Evolutionary conservation across 1,140 invertebrate genomes (phyloP), one percentile per base, ranked within the genome.

Genomic region (Bombus waltoni): DNA sequence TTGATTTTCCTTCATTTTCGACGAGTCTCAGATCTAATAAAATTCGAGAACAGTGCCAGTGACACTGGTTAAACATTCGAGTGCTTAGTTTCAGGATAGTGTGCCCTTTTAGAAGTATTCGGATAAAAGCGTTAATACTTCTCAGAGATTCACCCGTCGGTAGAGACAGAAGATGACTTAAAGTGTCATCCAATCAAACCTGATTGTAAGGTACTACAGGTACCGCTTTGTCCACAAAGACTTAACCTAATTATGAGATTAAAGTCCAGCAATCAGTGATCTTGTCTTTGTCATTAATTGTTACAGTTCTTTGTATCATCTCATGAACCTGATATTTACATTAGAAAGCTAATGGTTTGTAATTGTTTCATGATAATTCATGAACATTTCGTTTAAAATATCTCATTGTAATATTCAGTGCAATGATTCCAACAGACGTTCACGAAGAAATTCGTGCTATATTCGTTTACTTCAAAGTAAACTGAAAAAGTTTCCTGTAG

Each of bases 141-240:
- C 11, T 77, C 62, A n/a, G 35, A 47, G 62, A 40, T 40, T 44
- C 47, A 68, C 73, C 68, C 35, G 35, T 25, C 62, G 62, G 15
- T 15, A 65, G 72, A 53, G 38, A 68, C 59, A 42, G 35, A 57
- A 25, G 65, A 70, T 40, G 32, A 76, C 32, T 47, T 53, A 75
- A 66, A 65, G 81, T 83, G 44, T 66, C 73, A 76, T 83, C 28
- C 81, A 76, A 83, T 83, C 59, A 83, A 47, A 40, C 35, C 28
- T 76, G 53, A 83, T 83, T 83, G 32, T 62, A 40, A 68, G 42
- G n/a, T 40, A 5, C 81, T 35, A 35, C 53, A 75, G 25, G 2
- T 18, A 25, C 5, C 32, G 22, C 38, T 40, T 22, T 35, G 13
- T 28, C 53, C 25, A 35, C 40, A 15, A 9, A 18, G 10, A 40